A percentile compares a stretch with the other conserved stretches of the same genome.
Conservation (phyloP, 1,140 invertebrate genomes). For the Caenorhabditis remanei region DNA sequence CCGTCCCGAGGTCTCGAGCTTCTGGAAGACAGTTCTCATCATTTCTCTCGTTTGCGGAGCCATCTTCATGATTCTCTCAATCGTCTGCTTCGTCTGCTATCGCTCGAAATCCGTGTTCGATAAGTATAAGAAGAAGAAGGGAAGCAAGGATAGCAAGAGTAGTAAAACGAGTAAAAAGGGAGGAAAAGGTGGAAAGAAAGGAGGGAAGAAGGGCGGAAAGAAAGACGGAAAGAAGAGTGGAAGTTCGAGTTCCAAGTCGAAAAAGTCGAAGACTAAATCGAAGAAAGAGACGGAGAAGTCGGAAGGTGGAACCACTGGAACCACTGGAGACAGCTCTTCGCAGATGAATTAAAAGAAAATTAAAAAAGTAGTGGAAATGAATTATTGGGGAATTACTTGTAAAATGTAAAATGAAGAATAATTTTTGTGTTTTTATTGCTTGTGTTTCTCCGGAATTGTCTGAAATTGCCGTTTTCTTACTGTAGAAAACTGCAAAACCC, state of each 20-base stretch:
- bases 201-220: background rate
- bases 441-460: too few relatives aligned
- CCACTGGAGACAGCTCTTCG: background rate
- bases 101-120: conserved; percentile 40
- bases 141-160: background rate
- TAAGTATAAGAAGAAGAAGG: background rate
- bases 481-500: too few relatives aligned
- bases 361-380: too few relatives aligned
- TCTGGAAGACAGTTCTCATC: conserved; percentile 33
- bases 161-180: background rate
- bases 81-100: conserved; percentile 41
- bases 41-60: background rate
- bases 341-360: conserved; percentile 6
- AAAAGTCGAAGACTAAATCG: background rate
- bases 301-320: background rate
- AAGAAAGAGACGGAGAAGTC: conserved; percentile 1
- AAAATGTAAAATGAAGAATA: background rate
- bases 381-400: background rate
- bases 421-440: too few relatives aligned
- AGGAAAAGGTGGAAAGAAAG: conserved; percentile 27
- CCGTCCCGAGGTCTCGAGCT: background rate
- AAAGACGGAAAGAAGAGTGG: background rate
- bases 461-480: too few relatives aligned
- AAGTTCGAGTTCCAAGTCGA: conserved; percentile 8
- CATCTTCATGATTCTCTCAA: background rate